Evolutionary conservation across 2,888 invertebrate species (phyloP), one percentile per base, ranked within the genome.

Genomic region (Amiota communis): DNA sequence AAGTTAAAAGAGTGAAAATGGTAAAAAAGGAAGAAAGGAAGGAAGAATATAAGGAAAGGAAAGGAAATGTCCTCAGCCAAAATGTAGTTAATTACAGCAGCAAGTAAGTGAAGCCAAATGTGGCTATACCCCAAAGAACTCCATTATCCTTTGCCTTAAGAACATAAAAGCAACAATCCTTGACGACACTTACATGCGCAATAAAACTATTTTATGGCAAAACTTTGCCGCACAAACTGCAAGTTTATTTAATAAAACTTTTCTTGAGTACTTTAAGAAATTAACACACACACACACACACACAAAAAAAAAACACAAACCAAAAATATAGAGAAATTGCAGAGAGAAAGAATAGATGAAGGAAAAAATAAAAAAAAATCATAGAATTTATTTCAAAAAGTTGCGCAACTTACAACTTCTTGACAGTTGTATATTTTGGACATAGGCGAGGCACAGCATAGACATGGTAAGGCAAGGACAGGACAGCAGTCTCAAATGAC

Each of bases 191-290:
- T 64, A 67, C 67, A 67, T 46, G 72, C 72, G 77, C 77, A 82
- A 83, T 82, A 83, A 82, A 83, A 82, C 83, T 83, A 83, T 81
- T 83, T 82, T 82, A 82, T 79, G 83, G 71, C 76, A 75, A 82
- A 82, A 78, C 75, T 83, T 80, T 74, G 56, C 51, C 63, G 65
- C 63, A 70, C 72, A 68, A 51, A 68, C 47, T 68, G 67, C 67
- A 77, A 78, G 78, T 83, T 79, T 76, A 83, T 83, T 82, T 75
- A 81, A 82, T 82, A 81, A 80, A 82, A 81, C 77, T 80, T 76
- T 74, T 59, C 51, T 56, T 10, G 77, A 75, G 78, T 75, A 75
- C 81, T 80, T 81, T 75, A 79, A 79, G 76, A 71, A 76, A 80
- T 82, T 74, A 81, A 46, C 57, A 36, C 23, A 12, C n/a, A 61